phyloP scores from a whole-genome alignment of 2,888 invertebrate genomes.

The Mechanitis messenoides region DNA sequence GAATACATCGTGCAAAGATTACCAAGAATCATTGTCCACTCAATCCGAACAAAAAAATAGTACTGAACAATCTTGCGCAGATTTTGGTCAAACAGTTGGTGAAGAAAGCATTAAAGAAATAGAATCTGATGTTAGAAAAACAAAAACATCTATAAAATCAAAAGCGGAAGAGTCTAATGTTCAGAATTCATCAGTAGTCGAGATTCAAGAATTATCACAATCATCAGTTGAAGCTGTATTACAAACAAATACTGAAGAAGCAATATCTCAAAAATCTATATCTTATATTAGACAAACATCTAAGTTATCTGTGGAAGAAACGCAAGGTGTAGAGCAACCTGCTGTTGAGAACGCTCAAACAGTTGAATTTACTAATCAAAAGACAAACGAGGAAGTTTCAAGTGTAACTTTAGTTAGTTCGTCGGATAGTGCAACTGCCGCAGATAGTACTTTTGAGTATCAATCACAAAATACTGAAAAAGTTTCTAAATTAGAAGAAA shows the following conservation, averaged over 20 bases:
- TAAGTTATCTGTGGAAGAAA: conserved; percentile 22
- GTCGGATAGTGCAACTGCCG: neutral
- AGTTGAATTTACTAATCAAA: conserved; percentile 6
- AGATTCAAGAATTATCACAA: conserved; percentile 18
- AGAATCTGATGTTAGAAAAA: conserved; percentile 12
- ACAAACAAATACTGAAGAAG: conserved; percentile 9
- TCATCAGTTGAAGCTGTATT: conserved; percentile 18
- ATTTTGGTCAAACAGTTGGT: conserved; percentile 2
- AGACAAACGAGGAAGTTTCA: neutral
- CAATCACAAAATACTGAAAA: neutral
- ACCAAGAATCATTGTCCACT: conserved; percentile 19
- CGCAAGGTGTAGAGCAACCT: conserved; percentile 15
- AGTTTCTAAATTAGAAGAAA: neutral
- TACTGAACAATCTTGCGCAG: conserved; percentile 11
- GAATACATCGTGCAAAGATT: conserved; percentile 26
- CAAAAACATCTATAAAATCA: conserved; percentile 34
- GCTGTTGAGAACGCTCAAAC: conserved; percentile 10
- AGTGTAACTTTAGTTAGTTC: neutral
- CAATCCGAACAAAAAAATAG: conserved; percentile 16
- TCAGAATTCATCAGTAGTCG: conserved; percentile 28
- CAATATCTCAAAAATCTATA: conserved; percentile 17
- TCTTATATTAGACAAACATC: conserved; percentile 28
- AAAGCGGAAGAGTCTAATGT: conserved; percentile 30
- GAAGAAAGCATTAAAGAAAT: conserved; percentile 4
- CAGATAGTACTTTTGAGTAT: neutral